These are phyloP conservation scores for Nematopogon swammerdamellus DNA, from an alignment of 2,888 invertebrate genomes.

Conservation along the genomic window DNA sequence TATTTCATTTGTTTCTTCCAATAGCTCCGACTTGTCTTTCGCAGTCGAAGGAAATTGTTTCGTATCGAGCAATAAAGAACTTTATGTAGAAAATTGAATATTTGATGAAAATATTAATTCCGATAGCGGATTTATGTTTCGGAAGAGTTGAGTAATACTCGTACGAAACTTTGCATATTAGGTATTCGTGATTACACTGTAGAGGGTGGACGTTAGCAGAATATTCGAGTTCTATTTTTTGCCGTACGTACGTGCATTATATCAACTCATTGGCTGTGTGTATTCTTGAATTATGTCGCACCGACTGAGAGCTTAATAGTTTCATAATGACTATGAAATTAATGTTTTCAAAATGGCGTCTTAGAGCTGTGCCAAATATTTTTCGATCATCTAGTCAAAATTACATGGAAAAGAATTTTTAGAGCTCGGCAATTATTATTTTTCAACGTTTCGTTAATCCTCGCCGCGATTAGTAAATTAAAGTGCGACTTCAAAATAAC, in stretches of 20 bases:
- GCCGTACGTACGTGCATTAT: too few relatives aligned
- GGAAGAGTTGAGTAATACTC: conserved; percentile 24
- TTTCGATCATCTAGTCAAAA: not conserved
- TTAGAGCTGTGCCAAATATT: not conserved
- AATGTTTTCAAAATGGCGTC: not conserved
- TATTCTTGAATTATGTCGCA: too few relatives aligned
- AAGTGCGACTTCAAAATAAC: conserved; percentile 27
- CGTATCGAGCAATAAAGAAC: conserved; percentile 4
- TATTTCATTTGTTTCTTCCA: not conserved
- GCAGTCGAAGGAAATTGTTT: not conserved
- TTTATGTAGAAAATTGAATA: conserved; percentile 8
- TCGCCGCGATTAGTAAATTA: conserved; percentile 26
- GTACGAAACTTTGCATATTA: not conserved
- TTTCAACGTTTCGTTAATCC: conserved; percentile 42
- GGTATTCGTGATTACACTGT: too few relatives aligned
- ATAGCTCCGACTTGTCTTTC: not conserved
- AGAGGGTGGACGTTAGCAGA: too few relatives aligned
- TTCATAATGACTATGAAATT: not conserved
- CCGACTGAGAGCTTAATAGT: not conserved
- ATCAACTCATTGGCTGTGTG: too few relatives aligned
- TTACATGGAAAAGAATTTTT: too few relatives aligned
- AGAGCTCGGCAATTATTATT: conserved; percentile 19
- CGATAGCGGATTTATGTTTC: conserved; percentile 24
- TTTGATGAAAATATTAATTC: conserved; percentile 8
- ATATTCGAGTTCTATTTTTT: too few relatives aligned